Conservation (phyloP, 2,797 vertebrate genomes). For the Chaenodraco wilsoni region DNA sequence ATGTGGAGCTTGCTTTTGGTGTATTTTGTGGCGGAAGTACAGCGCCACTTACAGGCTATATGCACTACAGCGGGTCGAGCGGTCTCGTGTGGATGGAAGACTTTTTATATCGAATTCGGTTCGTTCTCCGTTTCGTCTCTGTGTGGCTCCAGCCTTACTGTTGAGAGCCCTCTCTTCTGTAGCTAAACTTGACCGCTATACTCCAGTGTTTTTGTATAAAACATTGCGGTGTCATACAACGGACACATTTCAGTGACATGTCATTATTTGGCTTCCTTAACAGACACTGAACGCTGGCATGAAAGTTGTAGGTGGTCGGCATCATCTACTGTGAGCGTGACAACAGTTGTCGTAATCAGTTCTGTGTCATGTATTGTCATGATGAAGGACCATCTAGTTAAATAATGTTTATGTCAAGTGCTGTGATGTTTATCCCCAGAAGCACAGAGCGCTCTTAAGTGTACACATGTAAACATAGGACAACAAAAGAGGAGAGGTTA, state of each 20-base stretch:
- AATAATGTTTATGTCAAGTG: not conserved
- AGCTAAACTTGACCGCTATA: not conserved
- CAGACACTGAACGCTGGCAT: not conserved
- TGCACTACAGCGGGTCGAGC: too few relatives aligned
- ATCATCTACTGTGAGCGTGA: not conserved
- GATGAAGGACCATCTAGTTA: not conserved
- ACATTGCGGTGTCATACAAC: not conserved
- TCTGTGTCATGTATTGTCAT: not conserved
- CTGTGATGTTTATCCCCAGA: not conserved
- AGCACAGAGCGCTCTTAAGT: not conserved
- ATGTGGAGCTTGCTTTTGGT: too few relatives aligned
- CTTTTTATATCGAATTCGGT: too few relatives aligned
- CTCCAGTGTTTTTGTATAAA: not conserved
- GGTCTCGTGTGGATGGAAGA: too few relatives aligned
- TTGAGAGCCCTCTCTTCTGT: not conserved
- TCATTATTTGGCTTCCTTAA: not conserved
- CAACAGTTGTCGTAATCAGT: too few relatives aligned
- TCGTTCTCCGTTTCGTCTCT: too few relatives aligned
- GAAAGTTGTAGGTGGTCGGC: not conserved
- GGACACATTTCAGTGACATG: not conserved
- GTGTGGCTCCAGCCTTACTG: not conserved
- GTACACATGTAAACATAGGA: not conserved
- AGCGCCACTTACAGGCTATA: too few relatives aligned
- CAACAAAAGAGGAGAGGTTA: not conserved
- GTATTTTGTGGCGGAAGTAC: too few relatives aligned